phyloP scores from a whole-genome alignment of 1,140 invertebrate genomes.

The Steinernema khuongi region DNA sequence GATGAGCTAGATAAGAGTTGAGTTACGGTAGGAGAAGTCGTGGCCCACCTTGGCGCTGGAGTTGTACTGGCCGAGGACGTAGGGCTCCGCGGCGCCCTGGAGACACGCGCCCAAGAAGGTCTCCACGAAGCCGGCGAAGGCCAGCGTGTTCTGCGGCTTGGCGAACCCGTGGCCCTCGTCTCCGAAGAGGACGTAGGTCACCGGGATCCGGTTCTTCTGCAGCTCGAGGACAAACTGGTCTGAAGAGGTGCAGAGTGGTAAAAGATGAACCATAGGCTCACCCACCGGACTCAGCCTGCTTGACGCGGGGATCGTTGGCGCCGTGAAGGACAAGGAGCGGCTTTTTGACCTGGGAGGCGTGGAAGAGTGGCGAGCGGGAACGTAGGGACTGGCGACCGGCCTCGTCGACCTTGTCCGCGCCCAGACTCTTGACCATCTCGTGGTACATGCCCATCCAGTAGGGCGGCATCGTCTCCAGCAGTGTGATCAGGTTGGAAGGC shows the following conservation, averaged over 20 bases:
- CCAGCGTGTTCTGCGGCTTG: conserved; percentile 32
- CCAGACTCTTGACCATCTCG: conserved; percentile 55
- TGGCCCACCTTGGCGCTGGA: conserved; percentile 31
- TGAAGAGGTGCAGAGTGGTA: conserved; percentile 26
- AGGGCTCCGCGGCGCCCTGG: conserved; percentile 29
- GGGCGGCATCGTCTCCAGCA: conserved; percentile 56
- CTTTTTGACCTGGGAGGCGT: conserved; percentile 35
- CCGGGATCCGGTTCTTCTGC: conserved; percentile 43
- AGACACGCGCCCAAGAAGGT: conserved; percentile 35
- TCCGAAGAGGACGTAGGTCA: conserved; percentile 40
- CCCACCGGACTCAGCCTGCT: conserved; percentile 34
- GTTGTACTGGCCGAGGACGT: conserved; percentile 33
- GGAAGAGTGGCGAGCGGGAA: conserved; percentile 37
- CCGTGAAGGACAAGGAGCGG: conserved; percentile 42
- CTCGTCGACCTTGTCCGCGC: conserved; percentile 37
- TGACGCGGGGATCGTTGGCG: conserved; percentile 42
- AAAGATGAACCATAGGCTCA: neutral
- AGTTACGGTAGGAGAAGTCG: neutral
- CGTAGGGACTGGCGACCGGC: conserved; percentile 34
- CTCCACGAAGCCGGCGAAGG: conserved; percentile 35
- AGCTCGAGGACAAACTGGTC: conserved; percentile 55
- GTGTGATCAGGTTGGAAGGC: conserved; percentile 53
- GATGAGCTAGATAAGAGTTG: neutral
- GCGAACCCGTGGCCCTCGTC: conserved; percentile 41
- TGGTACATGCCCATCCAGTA: conserved; percentile 58